Percentiles rank a stretch among this genome's conserved stretches.
Conservation (phyloP, 2,113 vertebrate species). For the Elephas maximus region DNA sequence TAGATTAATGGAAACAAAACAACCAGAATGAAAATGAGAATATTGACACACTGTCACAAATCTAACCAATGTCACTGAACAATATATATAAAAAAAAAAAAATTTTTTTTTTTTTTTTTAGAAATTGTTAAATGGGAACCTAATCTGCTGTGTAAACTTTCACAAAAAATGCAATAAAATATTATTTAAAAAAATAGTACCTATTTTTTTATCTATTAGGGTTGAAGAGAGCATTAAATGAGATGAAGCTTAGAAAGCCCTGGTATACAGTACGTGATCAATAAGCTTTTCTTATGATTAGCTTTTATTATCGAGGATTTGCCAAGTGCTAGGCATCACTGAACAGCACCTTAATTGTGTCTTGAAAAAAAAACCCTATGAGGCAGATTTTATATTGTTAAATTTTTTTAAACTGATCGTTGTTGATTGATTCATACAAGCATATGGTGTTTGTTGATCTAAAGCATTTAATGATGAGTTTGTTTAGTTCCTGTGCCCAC, state of each 20-base stretch:
- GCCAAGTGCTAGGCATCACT: neutral
- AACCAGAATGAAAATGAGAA: neutral
- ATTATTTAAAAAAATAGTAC: neutral
- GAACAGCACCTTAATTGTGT: neutral
- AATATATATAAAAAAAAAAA: neutral
- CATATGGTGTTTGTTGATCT: slow-evolving; percentile 69
- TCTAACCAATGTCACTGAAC: neutral
- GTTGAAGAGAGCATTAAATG: neutral
- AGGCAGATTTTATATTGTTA: neutral
- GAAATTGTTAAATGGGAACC: neutral
- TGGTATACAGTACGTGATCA: neutral
- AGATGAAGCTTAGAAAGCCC: neutral
- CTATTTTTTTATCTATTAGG: accelerated
- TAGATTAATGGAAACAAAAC: neutral
- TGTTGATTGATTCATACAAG: slow-evolving; percentile 47
- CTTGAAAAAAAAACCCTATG: slow-evolving; percentile 36
- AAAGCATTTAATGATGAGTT: slow-evolving; percentile 40
- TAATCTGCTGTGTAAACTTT: neutral
- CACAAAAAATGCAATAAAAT: neutral
- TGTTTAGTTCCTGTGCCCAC: slow-evolving; percentile 3
- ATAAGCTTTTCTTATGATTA: neutral
- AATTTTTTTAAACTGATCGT: neutral
- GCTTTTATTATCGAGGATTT: slow-evolving; percentile 6
- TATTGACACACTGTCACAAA: neutral
- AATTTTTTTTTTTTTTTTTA: too few relatives aligned